A percentile compares a stretch with the other conserved stretches of the same genome.
These are phyloP conservation scores for Dasypolia templi DNA, from an alignment of 2,888 invertebrate genomes.

Conservation along the genomic window DNA sequence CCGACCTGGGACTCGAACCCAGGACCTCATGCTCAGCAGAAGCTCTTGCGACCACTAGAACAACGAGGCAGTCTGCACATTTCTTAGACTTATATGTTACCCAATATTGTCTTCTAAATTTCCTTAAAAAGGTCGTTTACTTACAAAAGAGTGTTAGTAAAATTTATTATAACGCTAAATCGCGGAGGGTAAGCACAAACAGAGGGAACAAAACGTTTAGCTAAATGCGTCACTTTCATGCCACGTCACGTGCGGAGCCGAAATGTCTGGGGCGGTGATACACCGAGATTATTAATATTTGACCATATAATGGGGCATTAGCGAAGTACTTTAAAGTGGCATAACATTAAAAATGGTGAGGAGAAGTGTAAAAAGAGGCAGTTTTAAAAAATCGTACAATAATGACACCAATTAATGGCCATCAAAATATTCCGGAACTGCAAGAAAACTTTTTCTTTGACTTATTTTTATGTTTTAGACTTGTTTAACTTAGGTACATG, in stretches of 20 bases:
- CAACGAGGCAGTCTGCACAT: too few species aligned
- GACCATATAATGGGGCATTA: conserved; percentile 38
- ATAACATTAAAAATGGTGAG: conserved; percentile 14
- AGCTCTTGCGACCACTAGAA: too few species aligned
- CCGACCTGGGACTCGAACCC: too few species aligned
- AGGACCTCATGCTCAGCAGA: too few species aligned
- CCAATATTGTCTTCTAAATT: conserved; percentile 2
- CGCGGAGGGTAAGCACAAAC: conserved; percentile 58
- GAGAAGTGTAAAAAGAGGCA: neutral
- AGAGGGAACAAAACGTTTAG: conserved; percentile 59
- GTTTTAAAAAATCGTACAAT: neutral
- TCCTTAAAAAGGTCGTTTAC: conserved; percentile 31
- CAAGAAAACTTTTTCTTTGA: too few species aligned
- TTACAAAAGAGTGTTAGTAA: conserved; percentile 41
- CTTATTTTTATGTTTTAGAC: too few species aligned
- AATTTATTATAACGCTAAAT: conserved; percentile 62
- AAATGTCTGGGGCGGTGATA: conserved; percentile 54
- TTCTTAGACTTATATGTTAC: too few species aligned
- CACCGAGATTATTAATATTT: conserved; percentile 62
- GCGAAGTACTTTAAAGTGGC: conserved; percentile 20
- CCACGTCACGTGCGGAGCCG: conserved; percentile 69
- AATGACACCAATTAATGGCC: too few species aligned
- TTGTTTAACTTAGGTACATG: too few species aligned
- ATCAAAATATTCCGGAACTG: too few species aligned
- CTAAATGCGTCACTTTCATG: conserved; percentile 66